phyloP scores from a whole-genome alignment of 2,888 invertebrate genomes.

The Galeruca laticollis region DNA sequence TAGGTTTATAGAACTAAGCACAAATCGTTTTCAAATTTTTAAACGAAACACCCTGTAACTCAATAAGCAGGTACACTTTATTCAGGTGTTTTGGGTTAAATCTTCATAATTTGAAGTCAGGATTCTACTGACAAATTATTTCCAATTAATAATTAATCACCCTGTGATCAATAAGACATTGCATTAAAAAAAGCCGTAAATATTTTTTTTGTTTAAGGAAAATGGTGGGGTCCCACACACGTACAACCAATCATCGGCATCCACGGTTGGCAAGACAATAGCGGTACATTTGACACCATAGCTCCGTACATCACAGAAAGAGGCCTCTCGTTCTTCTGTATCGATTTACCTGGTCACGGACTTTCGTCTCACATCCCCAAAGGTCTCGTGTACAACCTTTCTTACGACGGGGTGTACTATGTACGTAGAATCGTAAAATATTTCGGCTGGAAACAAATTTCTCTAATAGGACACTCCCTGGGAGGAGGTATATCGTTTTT shows the following conservation, averaged over 20 bases:
- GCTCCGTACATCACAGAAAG: constrained; percentile 76
- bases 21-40: too few species aligned
- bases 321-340: constrained; percentile 76
- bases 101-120: too few species aligned
- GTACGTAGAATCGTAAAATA: constrained; percentile 80
- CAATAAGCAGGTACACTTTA: too few species aligned
- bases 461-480: constrained; percentile 81
- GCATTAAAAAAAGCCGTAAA: not conserved
- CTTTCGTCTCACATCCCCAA: constrained; percentile 79
- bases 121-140: too few species aligned
- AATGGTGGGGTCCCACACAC: constrained; percentile 82
- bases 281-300: constrained; percentile 82
- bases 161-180: too few species aligned
- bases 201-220: constrained; percentile 44
- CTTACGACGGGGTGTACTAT: constrained; percentile 82
- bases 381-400: constrained; percentile 83
- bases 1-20: too few species aligned
- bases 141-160: too few species aligned
- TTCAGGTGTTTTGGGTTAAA: too few species aligned
- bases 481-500: constrained; percentile 85
- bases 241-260: constrained; percentile 82
- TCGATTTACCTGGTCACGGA: constrained; percentile 87
- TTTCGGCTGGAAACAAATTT: constrained; percentile 81
- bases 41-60: too few species aligned
- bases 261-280: constrained; percentile 93